These are phyloP conservation scores for Trisateles emortualis DNA, from an alignment of 2,888 invertebrate species.

Conservation along the genomic window DNA sequence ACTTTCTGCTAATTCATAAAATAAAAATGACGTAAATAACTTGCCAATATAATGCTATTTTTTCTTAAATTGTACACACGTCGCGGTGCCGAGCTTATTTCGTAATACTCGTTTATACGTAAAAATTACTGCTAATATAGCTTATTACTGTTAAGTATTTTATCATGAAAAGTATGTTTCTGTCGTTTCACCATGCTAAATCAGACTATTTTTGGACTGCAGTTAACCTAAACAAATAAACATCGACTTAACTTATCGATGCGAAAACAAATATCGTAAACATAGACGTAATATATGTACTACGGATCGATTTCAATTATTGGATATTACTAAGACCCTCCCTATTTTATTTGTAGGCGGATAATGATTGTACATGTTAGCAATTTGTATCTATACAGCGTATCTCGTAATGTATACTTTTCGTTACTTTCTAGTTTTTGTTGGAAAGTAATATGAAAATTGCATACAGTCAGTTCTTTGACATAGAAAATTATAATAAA, in stretches of 20 bases:
- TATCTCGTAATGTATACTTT: slow-evolving; percentile 48
- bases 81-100: slow-evolving; percentile 22
- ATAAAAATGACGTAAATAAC: no score
- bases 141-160: slow-evolving; percentile 21
- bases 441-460: slow-evolving; percentile 54
- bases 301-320: background rate
- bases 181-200: no score
- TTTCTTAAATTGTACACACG: no score
- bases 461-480: slow-evolving; percentile 20
- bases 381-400: slow-evolving; percentile 41
- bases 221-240: background rate
- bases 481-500: slow-evolving; percentile 41
- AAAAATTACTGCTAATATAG: slow-evolving; percentile 22
- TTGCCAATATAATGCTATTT: no score
- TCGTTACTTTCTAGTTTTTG: slow-evolving; percentile 55
- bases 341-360: background rate
- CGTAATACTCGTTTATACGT: slow-evolving; percentile 17
- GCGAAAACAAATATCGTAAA: background rate
- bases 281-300: background rate
- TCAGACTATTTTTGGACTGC: no score
- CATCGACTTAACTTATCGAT: background rate
- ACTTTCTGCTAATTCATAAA: no score
- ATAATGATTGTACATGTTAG: slow-evolving; percentile 29
- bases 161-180: no score
- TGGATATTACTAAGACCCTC: background rate